phyloP scores from a whole-genome alignment of 2,797 vertebrate genomes.

The Heliangelus exortis region DNA sequence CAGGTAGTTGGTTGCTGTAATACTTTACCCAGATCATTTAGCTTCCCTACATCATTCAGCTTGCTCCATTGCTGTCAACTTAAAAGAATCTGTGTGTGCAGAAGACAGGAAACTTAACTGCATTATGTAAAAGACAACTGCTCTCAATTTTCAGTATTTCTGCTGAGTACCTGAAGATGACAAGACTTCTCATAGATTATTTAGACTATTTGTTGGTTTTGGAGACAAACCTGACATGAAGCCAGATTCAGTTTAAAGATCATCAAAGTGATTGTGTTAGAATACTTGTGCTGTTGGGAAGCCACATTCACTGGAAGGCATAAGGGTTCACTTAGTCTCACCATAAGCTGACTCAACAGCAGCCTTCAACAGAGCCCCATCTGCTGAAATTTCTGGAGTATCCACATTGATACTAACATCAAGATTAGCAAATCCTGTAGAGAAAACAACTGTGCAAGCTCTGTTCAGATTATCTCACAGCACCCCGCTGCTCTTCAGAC shows the following conservation, averaged over 20 bases:
- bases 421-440: neutral
- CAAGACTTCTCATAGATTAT: neutral
- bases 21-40: neutral
- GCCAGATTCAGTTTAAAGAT: neutral
- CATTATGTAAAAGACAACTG: neutral
- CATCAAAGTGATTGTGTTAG: neutral
- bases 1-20: neutral
- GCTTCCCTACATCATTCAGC: neutral
- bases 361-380: neutral
- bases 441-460: constrained; percentile 21
- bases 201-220: neutral
- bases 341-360: neutral
- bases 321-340: neutral
- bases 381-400: neutral
- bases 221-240: neutral
- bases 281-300: neutral
- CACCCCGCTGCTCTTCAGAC: neutral
- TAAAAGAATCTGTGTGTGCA: neutral
- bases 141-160: neutral
- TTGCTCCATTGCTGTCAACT: neutral
- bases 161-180: neutral
- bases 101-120: neutral
- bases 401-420: neutral
- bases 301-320: neutral
- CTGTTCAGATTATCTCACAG: neutral